These are phyloP conservation scores for Brachirus orientalis DNA, from an alignment of 2,113 vertebrate species.

Conservation along the genomic window DNA sequence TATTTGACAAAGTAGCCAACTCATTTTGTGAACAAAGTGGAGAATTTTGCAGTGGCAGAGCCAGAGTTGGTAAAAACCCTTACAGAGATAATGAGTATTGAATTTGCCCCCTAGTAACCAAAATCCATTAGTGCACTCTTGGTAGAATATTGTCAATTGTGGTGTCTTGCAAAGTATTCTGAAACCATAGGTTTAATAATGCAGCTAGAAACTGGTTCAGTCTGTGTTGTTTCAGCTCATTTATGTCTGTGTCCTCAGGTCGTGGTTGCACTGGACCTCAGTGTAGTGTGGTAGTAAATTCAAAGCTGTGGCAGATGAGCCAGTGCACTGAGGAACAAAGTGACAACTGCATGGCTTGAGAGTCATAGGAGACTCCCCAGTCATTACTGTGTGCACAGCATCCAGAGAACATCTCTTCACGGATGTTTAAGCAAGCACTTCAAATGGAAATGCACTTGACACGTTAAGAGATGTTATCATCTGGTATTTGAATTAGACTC, in stretches of 20 bases:
- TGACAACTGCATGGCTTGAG: slow-evolving; percentile 42
- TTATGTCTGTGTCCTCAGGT: background rate
- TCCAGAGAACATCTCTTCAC: slow-evolving; percentile 81
- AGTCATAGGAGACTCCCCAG: slow-evolving; percentile 62
- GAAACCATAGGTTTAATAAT: background rate
- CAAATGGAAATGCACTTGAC: slow-evolving; percentile 97
- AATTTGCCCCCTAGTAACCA: background rate
- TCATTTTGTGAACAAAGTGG: background rate
- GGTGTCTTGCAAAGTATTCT: background rate
- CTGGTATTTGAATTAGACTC: slow-evolving; percentile 88
- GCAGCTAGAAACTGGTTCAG: background rate
- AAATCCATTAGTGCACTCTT: background rate
- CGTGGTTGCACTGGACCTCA: background rate
- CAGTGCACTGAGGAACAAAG: slow-evolving; percentile 24
- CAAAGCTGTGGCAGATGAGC: slow-evolving; percentile 37
- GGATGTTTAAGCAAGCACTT: slow-evolving; percentile 93
- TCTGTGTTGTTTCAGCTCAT: background rate
- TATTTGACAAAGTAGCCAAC: too few species aligned
- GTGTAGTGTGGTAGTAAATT: slow-evolving; percentile 9
- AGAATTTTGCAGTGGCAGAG: background rate
- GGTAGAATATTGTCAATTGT: background rate
- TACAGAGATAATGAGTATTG: background rate
- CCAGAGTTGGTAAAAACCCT: slow-evolving; percentile 2
- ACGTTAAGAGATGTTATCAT: slow-evolving; percentile 90
- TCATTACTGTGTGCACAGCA: slow-evolving; percentile 62